A percentile compares a stretch with the other conserved stretches of the same genome.
Evolutionary conservation across 1,140 invertebrate genomes (phyloP).

Genomic region (Eurytemora carolleeae): DNA sequence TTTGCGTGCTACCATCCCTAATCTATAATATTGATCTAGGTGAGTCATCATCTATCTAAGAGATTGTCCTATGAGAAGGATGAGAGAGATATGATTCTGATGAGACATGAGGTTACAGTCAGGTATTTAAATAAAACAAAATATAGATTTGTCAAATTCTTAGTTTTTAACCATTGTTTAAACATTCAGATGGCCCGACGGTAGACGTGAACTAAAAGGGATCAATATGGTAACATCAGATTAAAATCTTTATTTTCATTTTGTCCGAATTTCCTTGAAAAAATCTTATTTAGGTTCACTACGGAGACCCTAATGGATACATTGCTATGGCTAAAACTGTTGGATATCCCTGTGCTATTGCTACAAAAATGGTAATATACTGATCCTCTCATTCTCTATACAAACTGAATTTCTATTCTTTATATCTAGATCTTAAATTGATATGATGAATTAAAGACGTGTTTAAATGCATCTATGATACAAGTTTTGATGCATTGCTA

Average conservation of each 20-base stretch:
- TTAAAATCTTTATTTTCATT: neutral
- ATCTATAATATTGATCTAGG: too few species aligned
- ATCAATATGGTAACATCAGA: slow-evolving; percentile 53
- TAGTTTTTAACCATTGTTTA: too few species aligned
- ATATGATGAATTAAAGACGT: too few species aligned
- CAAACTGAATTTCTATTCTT: too few species aligned
- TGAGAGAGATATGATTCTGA: slow-evolving; percentile 80
- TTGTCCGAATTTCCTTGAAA: too few species aligned
- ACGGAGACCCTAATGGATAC: slow-evolving; percentile 56
- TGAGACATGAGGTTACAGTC: slow-evolving; percentile 53
- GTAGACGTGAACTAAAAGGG: slow-evolving; percentile 53
- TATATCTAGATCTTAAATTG: too few species aligned
- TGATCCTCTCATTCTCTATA: too few species aligned
- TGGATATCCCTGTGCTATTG: slow-evolving; percentile 84
- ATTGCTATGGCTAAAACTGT: slow-evolving; percentile 97
- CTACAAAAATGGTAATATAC: slow-evolving; percentile 62
- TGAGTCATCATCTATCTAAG: slow-evolving; percentile 33
- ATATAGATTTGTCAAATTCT: too few species aligned
- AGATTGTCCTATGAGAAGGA: slow-evolving; percentile 55
- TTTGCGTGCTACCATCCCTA: too few species aligned
- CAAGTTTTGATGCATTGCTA: too few species aligned
- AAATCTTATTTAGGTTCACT: neutral
- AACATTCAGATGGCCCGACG: slow-evolving; percentile 80
- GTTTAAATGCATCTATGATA: too few species aligned
- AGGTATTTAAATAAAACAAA: too few species aligned